These are phyloP conservation scores for Drosophila sproati DNA, from an alignment of 1,140 invertebrate species.

Conservation along the genomic window DNA sequence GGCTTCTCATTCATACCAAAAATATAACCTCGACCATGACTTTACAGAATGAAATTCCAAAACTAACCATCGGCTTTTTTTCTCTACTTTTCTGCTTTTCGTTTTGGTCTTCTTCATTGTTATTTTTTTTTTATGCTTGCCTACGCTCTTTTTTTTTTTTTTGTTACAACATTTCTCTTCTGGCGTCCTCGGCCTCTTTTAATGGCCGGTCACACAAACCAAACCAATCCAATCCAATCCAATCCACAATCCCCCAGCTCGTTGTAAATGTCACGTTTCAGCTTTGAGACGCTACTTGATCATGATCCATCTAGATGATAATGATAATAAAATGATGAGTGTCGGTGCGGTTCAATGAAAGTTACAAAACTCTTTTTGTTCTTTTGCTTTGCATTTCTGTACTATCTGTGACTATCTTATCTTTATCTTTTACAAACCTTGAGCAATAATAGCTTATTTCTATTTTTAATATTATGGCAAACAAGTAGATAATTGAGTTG, in stretches of 20 bases:
- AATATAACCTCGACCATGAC: constrained; percentile 56
- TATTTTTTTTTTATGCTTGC: constrained; percentile 58
- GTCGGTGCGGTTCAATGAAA: constrained; percentile 37
- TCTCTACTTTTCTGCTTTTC: constrained; percentile 6
- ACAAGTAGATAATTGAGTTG: neutral
- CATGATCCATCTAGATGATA: constrained; percentile 34
- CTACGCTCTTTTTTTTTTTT: constrained; percentile 40
- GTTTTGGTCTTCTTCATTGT: constrained; percentile 1
- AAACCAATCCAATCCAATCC: too few relatives aligned
- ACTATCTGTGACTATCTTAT: constrained; percentile 9
- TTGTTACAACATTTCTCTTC: constrained; percentile 55
- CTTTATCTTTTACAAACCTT: neutral
- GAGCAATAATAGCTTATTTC: neutral
- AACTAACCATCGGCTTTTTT: constrained; percentile 20
- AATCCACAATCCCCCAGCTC: constrained; percentile 57
- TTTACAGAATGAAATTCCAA: constrained; percentile 57
- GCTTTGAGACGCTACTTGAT: constrained; percentile 46
- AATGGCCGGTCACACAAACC: constrained; percentile 14
- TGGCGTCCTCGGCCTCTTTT: constrained; percentile 56
- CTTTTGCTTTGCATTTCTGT: constrained; percentile 2
- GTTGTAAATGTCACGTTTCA: constrained; percentile 75
- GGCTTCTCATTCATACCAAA: neutral
- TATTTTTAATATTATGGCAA: neutral
- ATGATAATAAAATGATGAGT: constrained; percentile 17
- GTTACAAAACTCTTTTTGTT: neutral